These are phyloP conservation scores for Xanthorhoe designata DNA, from an alignment of 2,888 invertebrate genomes.

Conservation along the genomic window DNA sequence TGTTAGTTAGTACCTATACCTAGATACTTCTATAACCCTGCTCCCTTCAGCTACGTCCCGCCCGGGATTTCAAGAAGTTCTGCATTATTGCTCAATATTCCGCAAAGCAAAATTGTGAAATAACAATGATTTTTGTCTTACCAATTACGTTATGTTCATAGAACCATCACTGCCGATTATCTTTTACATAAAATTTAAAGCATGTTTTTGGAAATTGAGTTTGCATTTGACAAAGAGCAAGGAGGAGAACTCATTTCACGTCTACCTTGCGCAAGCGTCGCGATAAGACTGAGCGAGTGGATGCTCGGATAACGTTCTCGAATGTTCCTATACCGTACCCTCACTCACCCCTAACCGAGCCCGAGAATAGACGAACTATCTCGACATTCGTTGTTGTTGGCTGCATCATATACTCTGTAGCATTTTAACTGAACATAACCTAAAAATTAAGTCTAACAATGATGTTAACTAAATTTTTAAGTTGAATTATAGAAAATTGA, in stretches of 20 bases:
- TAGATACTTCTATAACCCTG: neutral
- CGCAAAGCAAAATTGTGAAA: constrained; percentile 1
- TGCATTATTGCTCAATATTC: constrained; percentile 17
- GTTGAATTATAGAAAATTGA: too few species aligned
- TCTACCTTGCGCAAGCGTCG: neutral
- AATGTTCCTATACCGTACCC: neutral
- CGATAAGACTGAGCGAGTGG: neutral
- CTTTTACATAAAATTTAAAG: neutral
- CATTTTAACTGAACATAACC: too few species aligned
- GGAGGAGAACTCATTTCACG: neutral
- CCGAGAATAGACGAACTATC: neutral
- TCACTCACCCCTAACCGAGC: neutral
- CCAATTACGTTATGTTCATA: neutral
- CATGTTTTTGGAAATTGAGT: neutral
- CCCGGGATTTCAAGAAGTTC: constrained; percentile 16
- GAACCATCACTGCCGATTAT: neutral
- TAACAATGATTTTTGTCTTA: neutral
- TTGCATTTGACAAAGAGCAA: neutral
- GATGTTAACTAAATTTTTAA: too few species aligned
- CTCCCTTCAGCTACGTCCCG: neutral
- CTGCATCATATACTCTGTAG: too few species aligned
- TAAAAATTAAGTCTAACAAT: too few species aligned
- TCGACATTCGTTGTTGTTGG: neutral
- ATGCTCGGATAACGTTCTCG: neutral
- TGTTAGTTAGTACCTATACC: neutral